phyloP scores from a whole-genome alignment of 2,888 invertebrate genomes.

The Sarcophaga rosellei region DNA sequence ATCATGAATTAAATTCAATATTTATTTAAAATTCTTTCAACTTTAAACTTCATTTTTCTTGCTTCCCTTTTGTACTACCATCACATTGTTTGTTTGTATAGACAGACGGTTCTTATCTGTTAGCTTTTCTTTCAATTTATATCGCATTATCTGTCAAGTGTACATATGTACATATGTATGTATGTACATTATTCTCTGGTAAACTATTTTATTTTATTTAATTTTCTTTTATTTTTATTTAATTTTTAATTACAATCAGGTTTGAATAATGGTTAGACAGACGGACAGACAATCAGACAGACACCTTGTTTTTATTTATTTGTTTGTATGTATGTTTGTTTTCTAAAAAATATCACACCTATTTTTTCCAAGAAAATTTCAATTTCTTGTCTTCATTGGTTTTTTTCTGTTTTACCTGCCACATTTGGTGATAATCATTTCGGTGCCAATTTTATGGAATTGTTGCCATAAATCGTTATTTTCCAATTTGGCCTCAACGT shows the following conservation, averaged over 20 bases:
- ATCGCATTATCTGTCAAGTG: neutral
- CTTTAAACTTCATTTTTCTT: neutral
- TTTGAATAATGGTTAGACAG: neutral
- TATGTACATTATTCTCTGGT: neutral
- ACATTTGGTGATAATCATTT: slow-evolving; percentile 92
- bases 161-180: neutral
- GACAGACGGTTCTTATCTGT: neutral
- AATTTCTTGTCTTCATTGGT: neutral
- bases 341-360: neutral
- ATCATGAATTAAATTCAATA: neutral
- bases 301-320: neutral
- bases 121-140: neutral
- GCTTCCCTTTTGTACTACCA: neutral
- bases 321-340: neutral
- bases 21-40: slow-evolving; percentile 16
- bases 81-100: neutral
- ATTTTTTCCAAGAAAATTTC: slow-evolving; percentile 4
- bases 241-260: neutral
- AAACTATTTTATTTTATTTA: neutral
- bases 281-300: neutral
- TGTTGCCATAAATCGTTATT: slow-evolving; percentile 88
- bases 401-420: slow-evolving; percentile 84
- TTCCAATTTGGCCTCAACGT: slow-evolving; percentile 84
- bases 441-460: slow-evolving; percentile 88
- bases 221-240: neutral